Evolutionary conservation across 2,888 invertebrate genomes (phyloP).

Genomic region (Trisateles emortualis): DNA sequence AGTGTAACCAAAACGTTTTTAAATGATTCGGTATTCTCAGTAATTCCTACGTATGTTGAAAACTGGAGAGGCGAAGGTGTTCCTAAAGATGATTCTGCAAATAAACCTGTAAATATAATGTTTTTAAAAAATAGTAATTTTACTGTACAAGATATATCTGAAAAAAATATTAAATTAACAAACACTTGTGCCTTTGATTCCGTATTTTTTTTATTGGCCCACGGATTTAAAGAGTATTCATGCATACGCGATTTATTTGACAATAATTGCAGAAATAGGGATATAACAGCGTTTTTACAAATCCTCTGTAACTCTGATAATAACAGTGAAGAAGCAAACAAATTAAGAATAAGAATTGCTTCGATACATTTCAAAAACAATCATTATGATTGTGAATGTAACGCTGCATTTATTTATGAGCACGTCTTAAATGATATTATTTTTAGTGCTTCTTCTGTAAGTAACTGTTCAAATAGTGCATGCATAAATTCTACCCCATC

Average conservation of each 20-base stretch:
- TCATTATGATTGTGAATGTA: slow-evolving; percentile 27
- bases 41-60: slow-evolving; percentile 31
- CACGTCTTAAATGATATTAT: slow-evolving; percentile 29
- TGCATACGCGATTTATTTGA: slow-evolving; percentile 29
- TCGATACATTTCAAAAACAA: slow-evolving; percentile 26
- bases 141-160: slow-evolving; percentile 9
- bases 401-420: slow-evolving; percentile 31
- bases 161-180: slow-evolving; percentile 23
- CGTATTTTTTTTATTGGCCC: slow-evolving; percentile 30
- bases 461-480: slow-evolving; percentile 28
- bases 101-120: slow-evolving; percentile 16
- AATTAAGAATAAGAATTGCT: slow-evolving; percentile 31
- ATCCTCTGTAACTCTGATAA: slow-evolving; percentile 27
- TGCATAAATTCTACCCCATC: slow-evolving; percentile 29
- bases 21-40: slow-evolving; percentile 30
- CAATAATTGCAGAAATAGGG: slow-evolving; percentile 28
- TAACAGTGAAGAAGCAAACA: slow-evolving; percentile 29
- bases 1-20: slow-evolving; percentile 29
- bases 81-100: slow-evolving; percentile 2
- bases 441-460: slow-evolving; percentile 28
- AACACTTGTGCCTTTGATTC: slow-evolving; percentile 30
- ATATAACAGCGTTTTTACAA: slow-evolving; percentile 34
- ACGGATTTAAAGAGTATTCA: slow-evolving; percentile 27
- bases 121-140: slow-evolving; percentile 26
- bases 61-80: slow-evolving; percentile 30